These are phyloP conservation scores for Empidonax alnorum DNA, from an alignment of 2,113 vertebrate genomes.

Conservation along the genomic window DNA sequence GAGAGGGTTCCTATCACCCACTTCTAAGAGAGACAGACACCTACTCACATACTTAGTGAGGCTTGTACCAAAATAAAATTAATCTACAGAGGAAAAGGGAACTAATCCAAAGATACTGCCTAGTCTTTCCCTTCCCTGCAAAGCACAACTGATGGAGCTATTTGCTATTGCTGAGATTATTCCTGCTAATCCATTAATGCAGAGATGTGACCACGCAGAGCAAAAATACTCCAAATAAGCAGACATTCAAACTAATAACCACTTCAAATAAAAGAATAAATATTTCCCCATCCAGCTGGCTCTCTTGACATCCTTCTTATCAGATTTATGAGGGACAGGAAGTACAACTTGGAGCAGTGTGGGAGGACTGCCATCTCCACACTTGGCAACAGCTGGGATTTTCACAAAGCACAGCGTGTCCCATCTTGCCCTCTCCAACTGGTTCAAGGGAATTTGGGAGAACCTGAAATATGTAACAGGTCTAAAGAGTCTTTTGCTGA, in stretches of 20 bases:
- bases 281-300: not conserved
- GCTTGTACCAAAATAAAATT: not conserved
- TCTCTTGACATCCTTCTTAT: not conserved
- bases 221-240: not conserved
- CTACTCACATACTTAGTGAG: not conserved
- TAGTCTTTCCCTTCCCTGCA: not conserved
- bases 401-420: not conserved
- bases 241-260: not conserved
- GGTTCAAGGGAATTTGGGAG: not conserved
- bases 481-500: not conserved
- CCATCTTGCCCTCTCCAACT: not conserved
- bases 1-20: not conserved
- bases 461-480: not conserved
- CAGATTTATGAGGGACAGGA: not conserved
- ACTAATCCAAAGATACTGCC: not conserved
- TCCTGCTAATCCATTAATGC: not conserved
- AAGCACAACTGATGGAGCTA: not conserved
- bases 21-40: not conserved
- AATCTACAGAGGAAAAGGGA: not conserved
- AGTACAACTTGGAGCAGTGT: not conserved
- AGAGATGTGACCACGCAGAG: not conserved
- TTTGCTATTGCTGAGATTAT: not conserved
- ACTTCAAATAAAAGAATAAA: not conserved
- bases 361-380: constrained; percentile 19
- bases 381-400: not conserved